These are phyloP conservation scores for Sphinx pinastri DNA, from an alignment of 2,888 invertebrate genomes.

Conservation along the genomic window DNA sequence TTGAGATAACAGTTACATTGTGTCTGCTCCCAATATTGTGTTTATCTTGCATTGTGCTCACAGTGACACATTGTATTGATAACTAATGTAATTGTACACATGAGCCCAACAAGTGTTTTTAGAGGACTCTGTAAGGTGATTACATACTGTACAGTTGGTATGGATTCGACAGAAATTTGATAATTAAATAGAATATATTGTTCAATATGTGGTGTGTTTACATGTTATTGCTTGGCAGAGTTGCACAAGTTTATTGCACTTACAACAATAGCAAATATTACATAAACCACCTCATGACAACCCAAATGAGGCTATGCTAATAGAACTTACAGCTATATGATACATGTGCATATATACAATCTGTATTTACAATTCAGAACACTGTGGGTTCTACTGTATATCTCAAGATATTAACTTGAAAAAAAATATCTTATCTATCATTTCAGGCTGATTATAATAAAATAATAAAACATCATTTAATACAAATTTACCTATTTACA, in stretches of 20 bases:
- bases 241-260: conserved; percentile 23
- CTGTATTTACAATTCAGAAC: no score
- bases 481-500: no score
- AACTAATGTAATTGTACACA: not conserved
- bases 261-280: conserved; percentile 13
- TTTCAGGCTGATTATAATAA: no score
- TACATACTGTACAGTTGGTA: not conserved
- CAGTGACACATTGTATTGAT: not conserved
- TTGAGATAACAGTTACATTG: not conserved
- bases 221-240: not conserved
- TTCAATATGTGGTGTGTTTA: not conserved
- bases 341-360: no score
- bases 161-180: not conserved
- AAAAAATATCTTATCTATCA: no score
- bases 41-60: conserved; percentile 4
- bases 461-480: no score
- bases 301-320: conserved; percentile 5
- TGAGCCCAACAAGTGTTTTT: conserved; percentile 8
- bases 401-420: no score
- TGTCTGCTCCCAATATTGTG: conserved; percentile 2
- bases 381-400: no score
- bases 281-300: conserved; percentile 3
- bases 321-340: no score
- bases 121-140: conserved; percentile 10
- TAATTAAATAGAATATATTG: not conserved